Conservation (phyloP, 2,797 vertebrate genomes). For the Poeciliopsis gracilis region DNA sequence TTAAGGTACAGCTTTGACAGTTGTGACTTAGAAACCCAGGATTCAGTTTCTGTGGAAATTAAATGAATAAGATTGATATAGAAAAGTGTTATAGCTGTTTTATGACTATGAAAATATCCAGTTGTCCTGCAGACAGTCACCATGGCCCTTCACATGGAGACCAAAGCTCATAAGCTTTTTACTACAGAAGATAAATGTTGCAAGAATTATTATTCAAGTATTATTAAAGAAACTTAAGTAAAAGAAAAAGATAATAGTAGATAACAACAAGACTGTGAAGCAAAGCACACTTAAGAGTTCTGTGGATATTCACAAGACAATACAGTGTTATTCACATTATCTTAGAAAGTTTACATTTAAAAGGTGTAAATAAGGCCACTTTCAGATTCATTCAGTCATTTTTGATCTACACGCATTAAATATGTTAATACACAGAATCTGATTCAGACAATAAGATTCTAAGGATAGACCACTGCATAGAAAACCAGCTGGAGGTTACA, state of each 20-base stretch:
- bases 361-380: neutral
- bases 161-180: neutral
- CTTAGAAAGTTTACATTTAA: neutral
- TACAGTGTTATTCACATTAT: neutral
- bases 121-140: neutral
- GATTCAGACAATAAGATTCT: neutral
- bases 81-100: neutral
- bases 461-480: neutral
- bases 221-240: neutral
- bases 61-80: neutral
- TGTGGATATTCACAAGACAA: neutral
- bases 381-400: neutral
- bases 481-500: conserved; percentile 38
- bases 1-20: neutral
- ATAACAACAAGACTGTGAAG: neutral
- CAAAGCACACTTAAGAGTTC: neutral
- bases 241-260: neutral
- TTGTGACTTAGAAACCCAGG: neutral
- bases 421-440: conserved; percentile 1
- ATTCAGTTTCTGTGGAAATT: neutral
- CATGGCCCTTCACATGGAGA: neutral
- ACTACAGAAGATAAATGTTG: neutral
- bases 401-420: neutral
- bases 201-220: neutral
- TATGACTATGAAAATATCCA: neutral